These are phyloP conservation scores for Conistra vaccinii DNA, from an alignment of 2,888 invertebrate genomes.

Conservation along the genomic window DNA sequence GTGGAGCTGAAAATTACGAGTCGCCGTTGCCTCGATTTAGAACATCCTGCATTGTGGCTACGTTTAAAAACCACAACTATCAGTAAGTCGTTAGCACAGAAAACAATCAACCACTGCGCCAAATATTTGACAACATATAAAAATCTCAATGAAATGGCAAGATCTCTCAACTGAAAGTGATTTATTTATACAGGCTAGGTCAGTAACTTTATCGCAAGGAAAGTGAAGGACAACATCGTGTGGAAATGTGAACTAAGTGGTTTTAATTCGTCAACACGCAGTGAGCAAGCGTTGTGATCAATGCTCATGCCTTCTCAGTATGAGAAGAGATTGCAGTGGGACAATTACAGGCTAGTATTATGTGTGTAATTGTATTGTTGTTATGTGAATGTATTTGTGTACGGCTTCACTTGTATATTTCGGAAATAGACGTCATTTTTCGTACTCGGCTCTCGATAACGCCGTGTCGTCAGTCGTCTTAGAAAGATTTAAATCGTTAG, in stretches of 20 bases:
- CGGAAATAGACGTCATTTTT: slow-evolving; percentile 32
- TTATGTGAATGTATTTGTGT: slow-evolving; percentile 47
- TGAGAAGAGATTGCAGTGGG: slow-evolving; percentile 37
- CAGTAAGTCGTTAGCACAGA: background rate
- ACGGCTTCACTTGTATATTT: slow-evolving; percentile 52
- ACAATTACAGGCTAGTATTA: slow-evolving; percentile 52
- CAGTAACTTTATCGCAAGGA: slow-evolving; percentile 44
- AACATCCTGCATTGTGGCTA: background rate
- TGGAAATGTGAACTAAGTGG: slow-evolving; percentile 42
- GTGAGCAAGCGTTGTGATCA: slow-evolving; percentile 27
- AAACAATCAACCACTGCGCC: background rate
- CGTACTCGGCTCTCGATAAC: slow-evolving; percentile 28
- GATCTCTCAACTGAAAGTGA: slow-evolving; percentile 31
- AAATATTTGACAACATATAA: slow-evolving; percentile 4
- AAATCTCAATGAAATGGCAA: background rate
- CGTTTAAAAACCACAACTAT: background rate
- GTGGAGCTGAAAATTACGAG: background rate
- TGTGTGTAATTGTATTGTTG: slow-evolving; percentile 52
- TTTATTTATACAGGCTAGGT: slow-evolving; percentile 34
- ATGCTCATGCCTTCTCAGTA: slow-evolving; percentile 25
- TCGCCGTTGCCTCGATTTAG: background rate
- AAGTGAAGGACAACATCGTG: slow-evolving; percentile 50
- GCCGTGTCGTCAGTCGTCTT: slow-evolving; percentile 41
- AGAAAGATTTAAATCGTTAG: background rate
- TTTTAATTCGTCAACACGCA: slow-evolving; percentile 37